A percentile compares a stretch with the other conserved stretches of the same genome.
Conservation (phyloP, 2,888 invertebrate species). For the Microctonus aethiopoides region DNA sequence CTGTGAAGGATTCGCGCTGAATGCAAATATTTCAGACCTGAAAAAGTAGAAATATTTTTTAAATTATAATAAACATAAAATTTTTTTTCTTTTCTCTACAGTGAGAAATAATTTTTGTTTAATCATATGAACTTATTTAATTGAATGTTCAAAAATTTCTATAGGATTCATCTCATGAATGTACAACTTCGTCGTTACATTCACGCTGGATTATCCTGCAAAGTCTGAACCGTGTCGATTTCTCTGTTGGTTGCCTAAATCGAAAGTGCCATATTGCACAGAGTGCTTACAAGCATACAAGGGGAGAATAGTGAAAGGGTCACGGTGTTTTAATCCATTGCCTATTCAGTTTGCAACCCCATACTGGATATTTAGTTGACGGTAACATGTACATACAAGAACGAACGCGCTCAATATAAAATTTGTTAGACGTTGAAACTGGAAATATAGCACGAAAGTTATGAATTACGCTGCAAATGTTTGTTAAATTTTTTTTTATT, state of each 20-base stretch:
- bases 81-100: background rate
- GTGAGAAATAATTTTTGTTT: background rate
- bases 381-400: background rate
- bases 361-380: slow-evolving; percentile 13
- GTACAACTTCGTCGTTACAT: slow-evolving; percentile 16
- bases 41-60: too few relatives aligned
- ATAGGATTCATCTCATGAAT: too few relatives aligned
- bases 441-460: too few relatives aligned
- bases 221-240: slow-evolving; percentile 7
- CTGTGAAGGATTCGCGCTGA: slow-evolving; percentile 97
- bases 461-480: too few relatives aligned
- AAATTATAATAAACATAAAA: background rate
- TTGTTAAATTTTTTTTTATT: too few relatives aligned
- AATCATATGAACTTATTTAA: background rate
- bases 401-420: too few relatives aligned
- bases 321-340: slow-evolving; percentile 44
- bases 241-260: background rate
- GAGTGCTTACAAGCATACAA: background rate
- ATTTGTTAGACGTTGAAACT: too few relatives aligned
- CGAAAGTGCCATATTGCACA: background rate
- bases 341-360: slow-evolving; percentile 42
- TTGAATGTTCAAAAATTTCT: too few relatives aligned
- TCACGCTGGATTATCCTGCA: slow-evolving; percentile 29
- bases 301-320: background rate
- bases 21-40: slow-evolving; percentile 97